Base-by-base conservation (phyloP, 2,797 vertebrate species). In the Trachops cirrhosus region DNA sequence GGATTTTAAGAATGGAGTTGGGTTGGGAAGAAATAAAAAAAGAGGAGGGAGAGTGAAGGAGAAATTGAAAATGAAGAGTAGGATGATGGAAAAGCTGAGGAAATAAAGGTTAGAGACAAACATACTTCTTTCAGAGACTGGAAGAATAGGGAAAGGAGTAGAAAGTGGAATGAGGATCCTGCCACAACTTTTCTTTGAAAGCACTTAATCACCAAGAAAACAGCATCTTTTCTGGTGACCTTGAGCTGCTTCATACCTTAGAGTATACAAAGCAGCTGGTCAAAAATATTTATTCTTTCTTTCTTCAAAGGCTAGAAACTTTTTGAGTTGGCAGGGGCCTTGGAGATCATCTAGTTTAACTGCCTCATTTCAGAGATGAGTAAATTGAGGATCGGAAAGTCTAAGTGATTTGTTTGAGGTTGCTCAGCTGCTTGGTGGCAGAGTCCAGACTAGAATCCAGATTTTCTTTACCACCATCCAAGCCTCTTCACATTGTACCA, bases 281-380 rank as follows among this genome's bases (percentile, higher is more conserved):
- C 24, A 88, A 52, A 92, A 85, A 59, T 68, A 68, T 19, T 71
- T 39, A 54, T 26, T 74, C 37, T 67, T 62, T 74, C 19, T 52
- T 86, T 93, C 52, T 93, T 94, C 46, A 75, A 78, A 93, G 34
- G 73, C 39, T 68, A 75, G 50, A 89, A 89, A 89, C 5, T n/a
- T 78, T 87, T 95, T 9, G 6, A 77, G n/a, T 37, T 39, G 10
- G 52, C 86, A 93, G 37, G 32, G 22, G 80, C 22, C 5, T 71
- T 54, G 67, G 84, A 87, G 44, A 48, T 50, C n/a, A 82, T 26
- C 32, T 41, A 84, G 4, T 71, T 93, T 67, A 84, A 83, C 21
- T 26, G 52, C 9, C 29, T 94, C 57, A 19, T 84, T 85, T 91
- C 83, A 84, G 3, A 77, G 37, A 82, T 41, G 26, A 91, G 18